These are phyloP conservation scores for Mamestra brassicae DNA, from an alignment of 2,888 invertebrate species.

Conservation along the genomic window DNA sequence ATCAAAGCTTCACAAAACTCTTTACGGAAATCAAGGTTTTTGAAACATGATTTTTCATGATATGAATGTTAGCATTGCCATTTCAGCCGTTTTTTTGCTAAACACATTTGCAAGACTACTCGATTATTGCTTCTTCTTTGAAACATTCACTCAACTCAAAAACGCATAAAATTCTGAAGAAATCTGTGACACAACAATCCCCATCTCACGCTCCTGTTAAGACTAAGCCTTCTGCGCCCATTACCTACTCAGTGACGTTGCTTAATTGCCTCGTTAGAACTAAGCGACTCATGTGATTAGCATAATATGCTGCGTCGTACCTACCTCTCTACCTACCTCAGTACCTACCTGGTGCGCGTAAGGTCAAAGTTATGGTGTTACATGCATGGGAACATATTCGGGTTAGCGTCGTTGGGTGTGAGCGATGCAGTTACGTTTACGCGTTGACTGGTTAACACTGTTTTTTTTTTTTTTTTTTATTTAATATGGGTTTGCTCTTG, in stretches of 20 bases:
- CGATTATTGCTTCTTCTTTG: too few relatives aligned
- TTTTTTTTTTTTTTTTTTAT: too few relatives aligned
- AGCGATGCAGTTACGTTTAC: conserved; percentile 14
- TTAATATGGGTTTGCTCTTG: too few relatives aligned
- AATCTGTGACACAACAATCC: too few relatives aligned
- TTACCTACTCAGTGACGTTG: not conserved
- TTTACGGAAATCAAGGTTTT: too few relatives aligned
- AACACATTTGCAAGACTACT: too few relatives aligned
- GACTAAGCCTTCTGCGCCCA: conserved; percentile 10
- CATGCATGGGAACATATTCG: conserved; percentile 58
- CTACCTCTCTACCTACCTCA: conserved; percentile 18
- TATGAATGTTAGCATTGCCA: too few relatives aligned
- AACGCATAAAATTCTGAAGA: too few relatives aligned
- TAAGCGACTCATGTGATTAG: conserved; percentile 52
- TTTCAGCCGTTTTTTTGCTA: too few relatives aligned
- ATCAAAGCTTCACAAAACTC: too few relatives aligned
- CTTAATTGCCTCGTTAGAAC: conserved; percentile 58
- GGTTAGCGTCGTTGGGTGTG: conserved; percentile 24
- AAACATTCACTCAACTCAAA: too few relatives aligned
- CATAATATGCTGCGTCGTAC: conserved; percentile 42
- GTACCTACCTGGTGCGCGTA: conserved; percentile 6
- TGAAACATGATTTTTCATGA: too few relatives aligned
- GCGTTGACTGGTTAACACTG: not conserved
- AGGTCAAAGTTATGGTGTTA: conserved; percentile 50
- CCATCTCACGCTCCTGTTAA: not conserved